phyloP scores from a whole-genome alignment of 2,113 vertebrate species.

The Labeo catla region DNA sequence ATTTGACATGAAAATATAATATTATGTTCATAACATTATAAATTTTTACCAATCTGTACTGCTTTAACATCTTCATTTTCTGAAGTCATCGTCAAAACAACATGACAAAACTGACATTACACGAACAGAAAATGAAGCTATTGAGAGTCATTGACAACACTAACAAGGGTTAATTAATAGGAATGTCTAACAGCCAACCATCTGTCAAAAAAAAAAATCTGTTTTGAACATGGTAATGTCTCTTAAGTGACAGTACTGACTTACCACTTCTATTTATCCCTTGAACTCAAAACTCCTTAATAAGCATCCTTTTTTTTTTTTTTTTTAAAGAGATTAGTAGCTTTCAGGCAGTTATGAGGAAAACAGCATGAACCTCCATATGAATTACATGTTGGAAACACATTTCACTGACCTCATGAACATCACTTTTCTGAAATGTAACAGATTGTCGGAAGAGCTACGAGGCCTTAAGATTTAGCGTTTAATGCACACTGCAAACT shows the following conservation, averaged over 20 bases:
- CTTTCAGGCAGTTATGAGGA: not conserved
- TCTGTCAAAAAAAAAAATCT: constrained; percentile 1
- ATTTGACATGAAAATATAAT: not conserved
- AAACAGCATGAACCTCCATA: not conserved
- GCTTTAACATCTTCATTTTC: not conserved
- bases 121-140: not conserved
- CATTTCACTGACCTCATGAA: not conserved
- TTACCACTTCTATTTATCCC: not conserved
- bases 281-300: not conserved
- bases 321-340: not conserved
- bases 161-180: not conserved
- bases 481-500: not conserved
- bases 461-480: not conserved
- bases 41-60: not conserved
- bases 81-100: not conserved
- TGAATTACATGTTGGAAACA: constrained; percentile 1
- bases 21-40: not conserved
- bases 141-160: not conserved
- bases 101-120: not conserved
- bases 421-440: not conserved
- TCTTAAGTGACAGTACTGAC: not conserved
- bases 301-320: too few relatives aligned
- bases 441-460: not conserved
- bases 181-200: not conserved
- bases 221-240: not conserved